Conservation (phyloP, 1,140 invertebrate genomes). For the Oedothorax gibbosus region DNA sequence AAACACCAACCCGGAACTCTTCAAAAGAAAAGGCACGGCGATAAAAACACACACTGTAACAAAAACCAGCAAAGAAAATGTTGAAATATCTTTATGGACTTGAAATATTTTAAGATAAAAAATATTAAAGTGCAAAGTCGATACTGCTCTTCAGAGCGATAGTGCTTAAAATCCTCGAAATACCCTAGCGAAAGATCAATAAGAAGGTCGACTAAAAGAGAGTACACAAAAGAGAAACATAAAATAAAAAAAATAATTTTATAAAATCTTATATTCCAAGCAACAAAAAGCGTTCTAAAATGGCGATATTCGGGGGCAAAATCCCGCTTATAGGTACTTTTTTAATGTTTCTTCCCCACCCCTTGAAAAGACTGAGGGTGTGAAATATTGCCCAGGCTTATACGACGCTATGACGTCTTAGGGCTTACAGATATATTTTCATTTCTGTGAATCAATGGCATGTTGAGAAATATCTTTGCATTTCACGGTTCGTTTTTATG, state of each 20-base stretch:
- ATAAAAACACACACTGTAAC: no score
- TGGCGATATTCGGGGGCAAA: slow-evolving; percentile 9
- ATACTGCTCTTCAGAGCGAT: neutral
- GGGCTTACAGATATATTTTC: slow-evolving; percentile 17
- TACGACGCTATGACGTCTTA: neutral
- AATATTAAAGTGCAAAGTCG: slow-evolving; percentile 1
- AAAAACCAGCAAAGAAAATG: no score
- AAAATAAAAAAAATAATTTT: neutral
- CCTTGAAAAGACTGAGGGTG: slow-evolving; percentile 16
- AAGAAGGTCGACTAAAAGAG: neutral
- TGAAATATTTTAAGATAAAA: neutral
- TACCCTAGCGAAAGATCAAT: slow-evolving; percentile 20
- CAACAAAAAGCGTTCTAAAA: neutral
- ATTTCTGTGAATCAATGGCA: slow-evolving; percentile 31
- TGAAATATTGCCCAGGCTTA: slow-evolving; percentile 40
- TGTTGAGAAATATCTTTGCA: slow-evolving; percentile 15
- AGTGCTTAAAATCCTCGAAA: neutral
- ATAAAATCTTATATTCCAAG: slow-evolving; percentile 2
- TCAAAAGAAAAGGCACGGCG: no score
- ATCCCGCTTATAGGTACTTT: slow-evolving; percentile 22
- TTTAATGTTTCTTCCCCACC: slow-evolving; percentile 28
- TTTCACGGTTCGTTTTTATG: slow-evolving; percentile 42
- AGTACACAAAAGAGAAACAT: slow-evolving; percentile 18
- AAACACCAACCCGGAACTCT: no score
- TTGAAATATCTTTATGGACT: neutral